Evolutionary conservation across 1,140 invertebrate species (phyloP).

Genomic region (Pseudomyrmex dendroicus): DNA sequence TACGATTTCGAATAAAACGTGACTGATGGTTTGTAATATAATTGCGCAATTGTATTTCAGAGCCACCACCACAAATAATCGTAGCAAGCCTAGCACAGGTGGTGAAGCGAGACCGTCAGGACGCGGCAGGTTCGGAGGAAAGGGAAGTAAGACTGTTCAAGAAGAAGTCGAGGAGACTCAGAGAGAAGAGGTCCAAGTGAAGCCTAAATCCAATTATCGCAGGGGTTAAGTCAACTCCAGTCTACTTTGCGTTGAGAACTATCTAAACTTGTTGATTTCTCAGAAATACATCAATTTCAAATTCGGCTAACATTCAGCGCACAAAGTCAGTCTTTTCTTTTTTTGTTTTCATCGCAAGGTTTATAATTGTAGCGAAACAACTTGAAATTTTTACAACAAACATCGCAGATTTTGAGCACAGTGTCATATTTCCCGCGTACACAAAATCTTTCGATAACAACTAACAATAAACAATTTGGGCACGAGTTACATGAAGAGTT

Average conservation of each 20-base stretch:
- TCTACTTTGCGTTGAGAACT: neutral
- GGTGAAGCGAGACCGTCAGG: slow-evolving; percentile 68
- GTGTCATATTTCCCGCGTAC: too few species aligned
- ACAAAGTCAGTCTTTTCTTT: neutral
- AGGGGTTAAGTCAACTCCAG: slow-evolving; percentile 68
- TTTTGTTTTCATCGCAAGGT: slow-evolving; percentile 14
- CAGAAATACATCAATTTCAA: slow-evolving; percentile 15
- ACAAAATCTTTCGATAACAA: too few species aligned
- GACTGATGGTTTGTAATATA: neutral
- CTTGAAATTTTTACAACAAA: neutral
- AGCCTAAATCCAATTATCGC: slow-evolving; percentile 73
- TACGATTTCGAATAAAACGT: neutral
- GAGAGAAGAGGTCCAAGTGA: slow-evolving; percentile 79
- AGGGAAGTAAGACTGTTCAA: slow-evolving; percentile 71
- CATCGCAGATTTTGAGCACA: neutral
- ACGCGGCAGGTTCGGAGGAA: slow-evolving; percentile 73
- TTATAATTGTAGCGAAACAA: slow-evolving; percentile 9
- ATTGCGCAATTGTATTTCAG: slow-evolving; percentile 47
- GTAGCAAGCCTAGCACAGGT: slow-evolving; percentile 58
- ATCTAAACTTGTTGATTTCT: slow-evolving; percentile 24
- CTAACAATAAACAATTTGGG: neutral
- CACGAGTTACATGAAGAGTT: neutral
- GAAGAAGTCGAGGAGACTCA: slow-evolving; percentile 79
- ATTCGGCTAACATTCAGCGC: slow-evolving; percentile 3
- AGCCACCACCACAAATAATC: slow-evolving; percentile 63